Evolutionary conservation across 2,888 invertebrate genomes (phyloP), one percentile per base, ranked within the genome.

Genomic region (Pelosia muscerda): DNA sequence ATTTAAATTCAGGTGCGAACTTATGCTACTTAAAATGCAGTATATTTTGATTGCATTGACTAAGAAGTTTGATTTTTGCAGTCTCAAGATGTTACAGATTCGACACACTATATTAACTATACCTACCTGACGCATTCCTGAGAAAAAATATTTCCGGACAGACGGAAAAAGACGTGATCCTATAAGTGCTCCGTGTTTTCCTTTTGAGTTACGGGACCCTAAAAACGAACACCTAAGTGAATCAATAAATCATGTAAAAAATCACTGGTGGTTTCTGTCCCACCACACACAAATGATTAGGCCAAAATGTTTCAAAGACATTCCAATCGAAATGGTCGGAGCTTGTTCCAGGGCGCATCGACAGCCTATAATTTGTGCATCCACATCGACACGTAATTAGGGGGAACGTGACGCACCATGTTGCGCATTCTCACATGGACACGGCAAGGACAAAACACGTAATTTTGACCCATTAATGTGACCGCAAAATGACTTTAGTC

Each of bases 361-460:
- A 81, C 88, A 90, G 91, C 85, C 89, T 94, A 90, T 94, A 93
- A 94, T 94, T 94, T 93, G 92, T 89, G 88, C 88, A 90, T 91
- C 92, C 89, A 90, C 88, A 88, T 90, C 88, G 88, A 86, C 87
- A 84, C 86, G 83, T 93, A 94, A 94, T 93, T 90, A 93, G 88
- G 82, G 90, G 89, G 89, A 82, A 85, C 90, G 90, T 91, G 92
- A 91, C 90, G 89, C 87, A 90, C 90, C 89, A 92, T 85, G 84
- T 90, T 87, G 91, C 88, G 87, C 89, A 90, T 91, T 92, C 91
- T 87, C 90, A 89, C 89, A 88, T 91, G 88, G 88, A 84, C 88
- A 85, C 81, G 85, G 85, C 89, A 92, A 92, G 91, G 92, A 92
- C 92, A 90, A 77, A 91, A 86, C 89, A 87, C 90, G 85, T 95